Evolutionary conservation across 1,140 invertebrate genomes (phyloP).

Genomic region (Aplysia californica): DNA sequence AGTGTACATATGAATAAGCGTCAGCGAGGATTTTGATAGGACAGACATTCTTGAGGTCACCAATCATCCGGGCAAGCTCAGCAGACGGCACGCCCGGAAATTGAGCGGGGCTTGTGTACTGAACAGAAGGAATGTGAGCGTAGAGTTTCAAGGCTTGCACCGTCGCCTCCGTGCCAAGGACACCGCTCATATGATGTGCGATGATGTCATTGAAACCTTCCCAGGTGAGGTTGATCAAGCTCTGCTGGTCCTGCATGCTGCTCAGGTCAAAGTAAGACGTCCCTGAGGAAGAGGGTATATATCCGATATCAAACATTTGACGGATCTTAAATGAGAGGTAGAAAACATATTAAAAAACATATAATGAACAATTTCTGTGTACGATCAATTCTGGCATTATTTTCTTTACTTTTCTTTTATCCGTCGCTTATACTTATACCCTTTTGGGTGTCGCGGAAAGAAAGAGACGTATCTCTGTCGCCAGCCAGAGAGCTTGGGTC

Average conservation of each 20-base stretch:
- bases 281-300: conserved; percentile 16
- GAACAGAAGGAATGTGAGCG: background rate
- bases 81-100: background rate
- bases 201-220: background rate
- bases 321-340: no score
- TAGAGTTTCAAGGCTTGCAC: background rate
- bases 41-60: conserved; percentile 9
- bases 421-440: no score
- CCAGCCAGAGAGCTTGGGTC: no score
- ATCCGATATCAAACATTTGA: no score
- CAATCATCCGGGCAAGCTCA: background rate
- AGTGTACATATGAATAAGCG: background rate
- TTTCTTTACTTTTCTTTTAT: no score
- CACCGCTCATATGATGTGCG: background rate
- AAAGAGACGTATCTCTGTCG: no score
- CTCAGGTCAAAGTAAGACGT: conserved; percentile 21
- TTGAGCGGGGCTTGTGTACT: background rate
- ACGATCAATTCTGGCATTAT: no score
- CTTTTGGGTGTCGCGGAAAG: no score
- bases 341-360: no score
- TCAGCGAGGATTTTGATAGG: background rate
- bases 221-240: conserved; percentile 6
- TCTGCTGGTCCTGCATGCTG: background rate
- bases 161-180: background rate
- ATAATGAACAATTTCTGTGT: no score